Evolutionary conservation across 1,140 invertebrate genomes (phyloP), one percentile per base, ranked within the genome.

Genomic region (Dryas iulia): DNA sequence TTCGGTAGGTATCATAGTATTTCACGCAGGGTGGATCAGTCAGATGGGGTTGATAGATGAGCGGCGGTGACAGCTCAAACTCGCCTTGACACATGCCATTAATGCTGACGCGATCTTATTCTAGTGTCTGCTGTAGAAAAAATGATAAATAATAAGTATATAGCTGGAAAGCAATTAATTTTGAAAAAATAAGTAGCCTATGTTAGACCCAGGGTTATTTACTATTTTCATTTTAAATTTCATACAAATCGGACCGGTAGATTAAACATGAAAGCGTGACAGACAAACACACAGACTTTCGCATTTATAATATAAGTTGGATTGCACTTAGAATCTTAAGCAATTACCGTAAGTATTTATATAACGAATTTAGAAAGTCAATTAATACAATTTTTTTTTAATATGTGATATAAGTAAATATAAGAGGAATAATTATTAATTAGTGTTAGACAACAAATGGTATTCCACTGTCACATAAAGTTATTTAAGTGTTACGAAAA

Each of bases 41-140:
- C 54, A 56, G 56, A 72, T 59, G 74, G 77, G 80, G 76, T 82
- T 87, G 85, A 87, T 86, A 74, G 78, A 87, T 87, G 83, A 82
- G 77, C 59, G 67, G 61, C 67, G 73, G 73, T 82, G 82, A 84
- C 81, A 85, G 77, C 64, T 70, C 75, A 71, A 81, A 79, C 77
- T 74, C 74, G 67, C 65, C 74, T 76, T 74, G 84, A 84, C 79
- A 80, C 71, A 77, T 76, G 73, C 82, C 76, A 76, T 79, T 82
- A 85, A 84, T 84, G 76, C 72, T 76, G 78, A 79, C 78, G 76
- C 66, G 76, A 74, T 78, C 78, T 75, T 79, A 78, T 72, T 47
- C 35, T 47, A 0, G 14, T 47, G 14, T 47, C n/a, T 7, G 6
- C 7, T 14, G 18, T 47, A 14, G 35, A 18, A 18, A 21, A 21